Percentiles rank a stretch among this genome's conserved stretches.
These are phyloP conservation scores for Philereme transversata DNA, from an alignment of 2,888 invertebrate genomes.

Conservation along the genomic window DNA sequence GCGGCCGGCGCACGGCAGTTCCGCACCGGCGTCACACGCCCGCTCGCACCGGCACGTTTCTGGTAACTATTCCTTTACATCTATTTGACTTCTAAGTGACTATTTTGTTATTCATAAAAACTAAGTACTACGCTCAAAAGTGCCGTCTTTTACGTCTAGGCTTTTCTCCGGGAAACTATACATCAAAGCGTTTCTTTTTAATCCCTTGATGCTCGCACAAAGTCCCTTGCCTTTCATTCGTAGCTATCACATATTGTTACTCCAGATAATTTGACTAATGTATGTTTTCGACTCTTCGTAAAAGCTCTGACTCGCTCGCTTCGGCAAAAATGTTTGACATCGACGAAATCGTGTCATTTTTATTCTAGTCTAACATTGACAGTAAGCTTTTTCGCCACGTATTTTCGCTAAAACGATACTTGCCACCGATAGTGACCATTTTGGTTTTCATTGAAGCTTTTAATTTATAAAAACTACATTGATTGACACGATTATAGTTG, in stretches of 20 bases:
- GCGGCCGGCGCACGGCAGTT: constrained; percentile 68
- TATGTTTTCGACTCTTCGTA: neutral
- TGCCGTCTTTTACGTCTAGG: neutral
- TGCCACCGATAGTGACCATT: neutral
- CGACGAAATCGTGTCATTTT: neutral
- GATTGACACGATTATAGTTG: too few species aligned
- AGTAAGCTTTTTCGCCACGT: neutral
- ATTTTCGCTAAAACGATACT: neutral
- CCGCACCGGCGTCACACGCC: constrained; percentile 58
- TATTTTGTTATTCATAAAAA: constrained; percentile 13
- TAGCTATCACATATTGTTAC: neutral
- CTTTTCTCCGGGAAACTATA: neutral
- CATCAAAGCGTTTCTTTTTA: neutral
- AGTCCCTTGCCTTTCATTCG: neutral
- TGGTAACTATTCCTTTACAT: constrained; percentile 36
- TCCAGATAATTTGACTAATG: neutral
- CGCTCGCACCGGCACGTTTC: constrained; percentile 44
- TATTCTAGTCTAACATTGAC: neutral
- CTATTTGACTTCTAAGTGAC: constrained; percentile 28
- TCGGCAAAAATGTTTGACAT: neutral
- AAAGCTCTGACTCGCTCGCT: neutral
- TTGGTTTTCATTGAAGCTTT: neutral
- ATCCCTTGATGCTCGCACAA: neutral
- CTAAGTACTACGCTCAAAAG: neutral
- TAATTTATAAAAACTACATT: too few species aligned